Evolutionary conservation across 2,888 invertebrate species (phyloP).

Genomic region (Lasioglossum morio): DNA sequence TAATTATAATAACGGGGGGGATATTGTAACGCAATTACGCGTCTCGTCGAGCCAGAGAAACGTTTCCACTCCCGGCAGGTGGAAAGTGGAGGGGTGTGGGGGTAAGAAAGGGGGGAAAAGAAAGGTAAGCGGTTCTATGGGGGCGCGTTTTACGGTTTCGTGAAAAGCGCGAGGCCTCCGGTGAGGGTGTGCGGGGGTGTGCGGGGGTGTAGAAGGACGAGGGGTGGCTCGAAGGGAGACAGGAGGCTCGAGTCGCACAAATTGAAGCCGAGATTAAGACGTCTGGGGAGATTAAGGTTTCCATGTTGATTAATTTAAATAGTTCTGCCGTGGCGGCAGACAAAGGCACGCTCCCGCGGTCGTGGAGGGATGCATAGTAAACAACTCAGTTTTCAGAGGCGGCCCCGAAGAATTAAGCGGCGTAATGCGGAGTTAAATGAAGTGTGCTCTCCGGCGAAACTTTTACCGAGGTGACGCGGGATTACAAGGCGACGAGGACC

Average conservation of each 20-base stretch:
- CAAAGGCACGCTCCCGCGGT: slow-evolving; percentile 57
- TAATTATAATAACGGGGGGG: slow-evolving; percentile 23
- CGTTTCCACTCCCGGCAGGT: background rate
- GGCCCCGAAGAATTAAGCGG: slow-evolving; percentile 51
- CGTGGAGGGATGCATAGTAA: slow-evolving; percentile 59
- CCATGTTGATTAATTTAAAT: slow-evolving; percentile 76
- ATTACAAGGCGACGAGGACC: slow-evolving; percentile 26
- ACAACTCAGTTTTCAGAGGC: slow-evolving; percentile 61
- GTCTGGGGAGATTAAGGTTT: slow-evolving; percentile 73
- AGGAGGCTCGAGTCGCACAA: slow-evolving; percentile 61
- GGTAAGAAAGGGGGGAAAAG: background rate
- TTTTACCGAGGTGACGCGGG: slow-evolving; percentile 37
- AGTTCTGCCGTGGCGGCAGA: slow-evolving; percentile 64
- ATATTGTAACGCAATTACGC: slow-evolving; percentile 35
- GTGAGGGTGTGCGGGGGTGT: background rate
- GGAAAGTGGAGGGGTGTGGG: background rate
- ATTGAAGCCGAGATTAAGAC: slow-evolving; percentile 76
- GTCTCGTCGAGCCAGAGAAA: slow-evolving; percentile 8
- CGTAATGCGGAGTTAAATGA: slow-evolving; percentile 62
- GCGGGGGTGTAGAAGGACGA: background rate
- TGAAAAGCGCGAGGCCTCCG: slow-evolving; percentile 39
- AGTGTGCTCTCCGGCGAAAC: slow-evolving; percentile 36
- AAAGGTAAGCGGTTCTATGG: slow-evolving; percentile 22
- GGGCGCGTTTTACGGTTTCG: background rate
- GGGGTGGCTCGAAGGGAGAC: slow-evolving; percentile 36